Evolutionary conservation across 2,888 invertebrate genomes (phyloP), one percentile per base, ranked within the genome.

Genomic region (Andrena haemorrhoa): DNA sequence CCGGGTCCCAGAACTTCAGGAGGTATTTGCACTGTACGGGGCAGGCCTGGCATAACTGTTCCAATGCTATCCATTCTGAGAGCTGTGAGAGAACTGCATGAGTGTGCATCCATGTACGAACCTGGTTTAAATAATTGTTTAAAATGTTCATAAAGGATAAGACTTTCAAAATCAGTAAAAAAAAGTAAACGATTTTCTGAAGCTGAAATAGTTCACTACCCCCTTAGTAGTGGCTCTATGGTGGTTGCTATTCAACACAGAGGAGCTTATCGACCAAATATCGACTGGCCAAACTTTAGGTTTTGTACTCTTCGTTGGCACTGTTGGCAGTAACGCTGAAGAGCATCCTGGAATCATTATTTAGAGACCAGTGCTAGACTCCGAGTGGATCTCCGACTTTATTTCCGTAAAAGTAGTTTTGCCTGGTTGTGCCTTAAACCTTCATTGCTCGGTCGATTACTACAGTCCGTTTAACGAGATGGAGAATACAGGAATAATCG

Each of bases 201-300:
- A 1, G 23, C 23, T 23, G 23, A 23, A 23, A 23, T 23, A 23
- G 23, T 23, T 1, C 23, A 23, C 23, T 23, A 23, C 23, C 23
- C 23, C 23, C 23, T 16, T 16, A 41, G 12, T 16, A 31, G 5
- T 23, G 20, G n/a, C 10, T 68, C 26, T 26, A 75, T 68, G 65
- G 68, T 68, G 23, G 16, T 20, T 16, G 16, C 2, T 26, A n/a
- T 20, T 61, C 51, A n/a, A 51, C 33, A 49, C 23, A 65, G 20
- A 53, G 70, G 47, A 60, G 49, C 47, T 83, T 79, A 84, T 84
- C 83, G 83, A 84, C 56, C 75, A 84, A 84, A 84, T 84, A 84
- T 83, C 79, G 75, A 61, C 64, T 72, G 8, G 6, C 1, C n/a
- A 35, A 49, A 66, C 16, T 68, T 65, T 26, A 61, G 72, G 69